A percentile compares a stretch with the other conserved stretches of the same genome.
These are phyloP conservation scores for Monochamus alternatus DNA, from an alignment of 2,888 invertebrate species.

Conservation along the genomic window DNA sequence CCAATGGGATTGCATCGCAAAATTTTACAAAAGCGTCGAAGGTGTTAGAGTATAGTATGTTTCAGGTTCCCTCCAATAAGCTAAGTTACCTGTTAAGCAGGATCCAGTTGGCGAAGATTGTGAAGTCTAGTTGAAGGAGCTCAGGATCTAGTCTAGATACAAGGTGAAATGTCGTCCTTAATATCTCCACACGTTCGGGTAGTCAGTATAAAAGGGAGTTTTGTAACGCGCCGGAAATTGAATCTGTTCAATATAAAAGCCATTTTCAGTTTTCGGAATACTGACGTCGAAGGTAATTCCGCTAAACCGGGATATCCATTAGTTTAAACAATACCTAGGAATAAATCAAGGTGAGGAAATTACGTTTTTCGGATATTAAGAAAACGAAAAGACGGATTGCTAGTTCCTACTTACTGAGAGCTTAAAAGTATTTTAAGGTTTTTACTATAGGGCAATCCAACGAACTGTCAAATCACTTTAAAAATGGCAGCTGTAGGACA, in stretches of 20 bases:
- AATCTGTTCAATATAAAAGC: conserved; percentile 50
- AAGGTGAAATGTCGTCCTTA: conserved; percentile 29
- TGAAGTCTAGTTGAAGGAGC: conserved; percentile 12
- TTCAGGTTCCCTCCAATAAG: neutral
- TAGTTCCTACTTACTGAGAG: neutral
- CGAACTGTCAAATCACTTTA: no score
- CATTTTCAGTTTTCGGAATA: conserved; percentile 42
- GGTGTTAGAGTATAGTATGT: neutral
- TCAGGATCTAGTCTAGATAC: conserved; percentile 19
- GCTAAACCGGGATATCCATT: conserved; percentile 26
- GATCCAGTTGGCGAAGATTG: neutral
- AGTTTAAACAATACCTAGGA: conserved; percentile 28
- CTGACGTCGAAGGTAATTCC: conserved; percentile 16
- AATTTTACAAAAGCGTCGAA: neutral
- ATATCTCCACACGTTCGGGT: conserved; percentile 33
- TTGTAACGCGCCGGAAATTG: conserved; percentile 51
- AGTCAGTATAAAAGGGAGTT: conserved; percentile 42
- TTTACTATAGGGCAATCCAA: no score
- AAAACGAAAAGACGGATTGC: neutral
- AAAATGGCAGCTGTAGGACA: no score
- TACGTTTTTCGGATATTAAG: conserved; percentile 16
- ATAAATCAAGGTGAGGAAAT: conserved; percentile 32
- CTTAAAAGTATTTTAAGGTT: no score
- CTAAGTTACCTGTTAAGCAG: neutral
- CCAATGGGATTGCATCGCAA: neutral